Conservation (phyloP, 2,888 invertebrate species). For the Phorcus lineatus region DNA sequence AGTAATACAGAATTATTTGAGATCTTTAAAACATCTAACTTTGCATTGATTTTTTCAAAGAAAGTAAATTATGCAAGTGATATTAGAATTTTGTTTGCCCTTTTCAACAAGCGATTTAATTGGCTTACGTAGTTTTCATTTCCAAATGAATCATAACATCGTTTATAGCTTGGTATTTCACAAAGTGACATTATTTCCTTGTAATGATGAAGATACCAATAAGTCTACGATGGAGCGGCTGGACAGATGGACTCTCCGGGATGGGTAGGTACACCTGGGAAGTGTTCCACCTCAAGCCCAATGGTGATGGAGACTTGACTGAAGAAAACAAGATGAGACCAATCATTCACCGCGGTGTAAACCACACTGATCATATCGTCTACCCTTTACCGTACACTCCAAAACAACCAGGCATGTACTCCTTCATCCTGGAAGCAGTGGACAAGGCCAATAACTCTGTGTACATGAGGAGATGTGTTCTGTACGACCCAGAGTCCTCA, state of each 20-base stretch:
- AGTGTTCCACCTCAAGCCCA: conserved; percentile 30
- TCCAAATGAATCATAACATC: no score
- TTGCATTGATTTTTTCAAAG: no score
- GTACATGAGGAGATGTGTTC: conserved; percentile 45
- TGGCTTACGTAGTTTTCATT: no score
- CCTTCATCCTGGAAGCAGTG: conserved; percentile 46
- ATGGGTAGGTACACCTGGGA: conserved; percentile 43
- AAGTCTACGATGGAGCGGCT: conserved; percentile 42
- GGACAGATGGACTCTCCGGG: conserved; percentile 43
- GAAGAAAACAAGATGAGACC: background rate
- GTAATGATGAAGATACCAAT: background rate
- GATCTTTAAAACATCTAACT: no score
- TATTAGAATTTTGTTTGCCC: no score
- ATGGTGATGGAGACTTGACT: background rate
- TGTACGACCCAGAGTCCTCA: conserved; percentile 47
- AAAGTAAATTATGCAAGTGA: no score
- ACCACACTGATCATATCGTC: background rate
- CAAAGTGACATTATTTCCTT: no score
- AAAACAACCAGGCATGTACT: conserved; percentile 36
- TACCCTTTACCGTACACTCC: background rate
- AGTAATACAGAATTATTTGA: no score
- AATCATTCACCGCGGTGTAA: background rate
- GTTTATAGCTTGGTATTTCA: no score
- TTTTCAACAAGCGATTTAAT: no score
- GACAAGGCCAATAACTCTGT: conserved; percentile 59